Conservation (phyloP, 1,140 invertebrate genomes). For the Caenorhabditis inopinata region DNA sequence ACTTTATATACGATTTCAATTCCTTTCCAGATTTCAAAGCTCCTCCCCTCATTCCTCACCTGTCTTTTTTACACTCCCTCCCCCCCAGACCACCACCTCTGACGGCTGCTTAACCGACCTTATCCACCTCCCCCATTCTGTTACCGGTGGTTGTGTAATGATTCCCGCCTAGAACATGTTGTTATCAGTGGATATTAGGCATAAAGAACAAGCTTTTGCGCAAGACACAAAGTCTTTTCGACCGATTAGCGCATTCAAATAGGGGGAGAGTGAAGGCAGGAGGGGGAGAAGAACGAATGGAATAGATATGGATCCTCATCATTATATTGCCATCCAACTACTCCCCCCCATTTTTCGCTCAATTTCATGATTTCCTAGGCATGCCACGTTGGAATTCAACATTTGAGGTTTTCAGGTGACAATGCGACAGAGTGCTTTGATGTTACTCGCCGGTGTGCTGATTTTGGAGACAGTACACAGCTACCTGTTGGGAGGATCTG, state of each 20-base stretch:
- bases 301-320: background rate
- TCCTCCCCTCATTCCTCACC: background rate
- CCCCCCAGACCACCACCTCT: too few species aligned
- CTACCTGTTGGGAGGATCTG: background rate
- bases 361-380: too few species aligned
- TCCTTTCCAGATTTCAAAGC: background rate
- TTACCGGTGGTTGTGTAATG: background rate
- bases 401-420: background rate
- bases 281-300: background rate
- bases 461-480: background rate
- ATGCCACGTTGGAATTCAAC: too few species aligned
- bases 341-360: background rate
- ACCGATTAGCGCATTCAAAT: conserved; percentile 6
- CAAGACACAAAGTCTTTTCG: background rate
- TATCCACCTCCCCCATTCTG: background rate
- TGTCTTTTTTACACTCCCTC: background rate
- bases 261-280: background rate
- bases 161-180: conserved; percentile 22
- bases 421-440: background rate
- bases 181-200: background rate
- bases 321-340: too few species aligned
- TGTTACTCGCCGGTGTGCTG: background rate
- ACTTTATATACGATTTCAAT: background rate
- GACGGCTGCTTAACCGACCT: background rate
- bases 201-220: conserved; percentile 21